Evolutionary conservation across 2,113 vertebrate species (phyloP).

Genomic region (Ornithorhynchus anatinus): DNA sequence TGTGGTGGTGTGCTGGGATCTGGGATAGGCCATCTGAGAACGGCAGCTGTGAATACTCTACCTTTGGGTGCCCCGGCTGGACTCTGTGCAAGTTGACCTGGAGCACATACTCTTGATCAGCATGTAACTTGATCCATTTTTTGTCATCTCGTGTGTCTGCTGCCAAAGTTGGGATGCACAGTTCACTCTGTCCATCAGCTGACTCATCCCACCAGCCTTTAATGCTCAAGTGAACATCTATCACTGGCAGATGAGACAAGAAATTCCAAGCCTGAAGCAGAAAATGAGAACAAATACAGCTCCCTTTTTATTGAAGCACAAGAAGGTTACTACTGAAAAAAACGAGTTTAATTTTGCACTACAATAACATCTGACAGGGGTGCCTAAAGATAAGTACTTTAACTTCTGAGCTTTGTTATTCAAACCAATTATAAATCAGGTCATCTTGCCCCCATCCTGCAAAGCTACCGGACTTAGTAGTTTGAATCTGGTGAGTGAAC

Average conservation of each 20-base stretch:
- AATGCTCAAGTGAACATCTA: conserved; percentile 83
- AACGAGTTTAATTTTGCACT: too few relatives aligned
- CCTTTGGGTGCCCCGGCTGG: conserved; percentile 82
- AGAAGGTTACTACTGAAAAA: not conserved
- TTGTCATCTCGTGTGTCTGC: conserved; percentile 74
- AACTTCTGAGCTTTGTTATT: not conserved
- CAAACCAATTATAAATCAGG: not conserved
- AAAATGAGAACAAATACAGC: conserved; percentile 1
- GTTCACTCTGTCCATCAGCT: conserved; percentile 72
- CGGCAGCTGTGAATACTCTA: conserved; percentile 58
- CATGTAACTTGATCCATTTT: conserved; percentile 87
- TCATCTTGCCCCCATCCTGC: not conserved
- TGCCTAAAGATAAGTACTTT: too few relatives aligned
- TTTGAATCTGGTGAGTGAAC: not conserved
- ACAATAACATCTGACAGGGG: too few relatives aligned
- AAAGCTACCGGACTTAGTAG: not conserved
- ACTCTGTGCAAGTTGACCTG: conserved; percentile 86
- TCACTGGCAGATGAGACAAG: conserved; percentile 86
- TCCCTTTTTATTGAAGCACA: not conserved
- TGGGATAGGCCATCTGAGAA: conserved; percentile 40
- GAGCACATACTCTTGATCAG: conserved; percentile 97
- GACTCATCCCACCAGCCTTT: conserved; percentile 88
- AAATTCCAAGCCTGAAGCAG: conserved; percentile 86
- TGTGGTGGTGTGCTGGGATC: conserved; percentile 15
- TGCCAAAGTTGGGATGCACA: conserved; percentile 64